Conservation (phyloP, 2,888 invertebrate genomes). For the Oconnorella tubifera region DNA sequence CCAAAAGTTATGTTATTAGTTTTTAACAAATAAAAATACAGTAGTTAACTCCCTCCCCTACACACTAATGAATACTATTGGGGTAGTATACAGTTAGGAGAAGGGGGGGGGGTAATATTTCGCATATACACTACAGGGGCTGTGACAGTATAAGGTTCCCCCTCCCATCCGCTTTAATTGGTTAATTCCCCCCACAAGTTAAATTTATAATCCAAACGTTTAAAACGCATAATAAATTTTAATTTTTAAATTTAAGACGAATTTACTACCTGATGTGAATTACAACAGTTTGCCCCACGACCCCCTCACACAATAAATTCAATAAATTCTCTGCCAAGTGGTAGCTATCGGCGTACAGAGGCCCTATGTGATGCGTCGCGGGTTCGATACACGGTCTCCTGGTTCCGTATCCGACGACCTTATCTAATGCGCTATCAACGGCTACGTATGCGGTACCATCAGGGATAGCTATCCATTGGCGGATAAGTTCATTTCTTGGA, state of each 20-base stretch:
- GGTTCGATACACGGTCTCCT: not conserved
- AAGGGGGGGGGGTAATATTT: no score
- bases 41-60: no score
- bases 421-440: not conserved
- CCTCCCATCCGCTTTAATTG: no score
- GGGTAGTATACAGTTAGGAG: no score
- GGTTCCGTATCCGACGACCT: not conserved
- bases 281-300: not conserved
- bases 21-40: no score
- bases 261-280: not conserved
- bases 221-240: no score
- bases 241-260: not conserved
- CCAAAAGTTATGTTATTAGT: no score
- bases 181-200: no score
- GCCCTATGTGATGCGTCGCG: not conserved
- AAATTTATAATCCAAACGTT: no score
- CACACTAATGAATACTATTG: no score
- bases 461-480: not conserved
- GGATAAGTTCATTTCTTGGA: not conserved
- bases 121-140: no score
- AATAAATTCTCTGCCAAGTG: not conserved
- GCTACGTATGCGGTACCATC: not conserved
- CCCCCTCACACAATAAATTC: not conserved
- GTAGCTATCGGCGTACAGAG: not conserved
- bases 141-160: no score